Conservation (phyloP, 2,797 vertebrate species). For the Petrocephalus sullivani region DNA sequence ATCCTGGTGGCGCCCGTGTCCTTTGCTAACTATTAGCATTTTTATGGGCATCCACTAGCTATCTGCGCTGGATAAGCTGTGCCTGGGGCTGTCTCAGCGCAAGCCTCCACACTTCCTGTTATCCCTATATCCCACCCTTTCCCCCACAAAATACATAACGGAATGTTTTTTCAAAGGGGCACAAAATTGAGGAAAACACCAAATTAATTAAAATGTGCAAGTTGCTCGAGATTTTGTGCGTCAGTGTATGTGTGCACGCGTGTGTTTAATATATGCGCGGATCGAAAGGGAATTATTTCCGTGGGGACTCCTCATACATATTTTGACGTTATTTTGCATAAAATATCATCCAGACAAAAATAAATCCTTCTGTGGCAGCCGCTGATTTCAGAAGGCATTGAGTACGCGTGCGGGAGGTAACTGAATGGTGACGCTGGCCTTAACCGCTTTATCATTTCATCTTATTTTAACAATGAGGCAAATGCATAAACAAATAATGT, state of each 20-base stretch:
- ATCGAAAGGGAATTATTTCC: not conserved
- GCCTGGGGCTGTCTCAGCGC: constrained; percentile 9
- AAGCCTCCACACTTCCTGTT: not conserved
- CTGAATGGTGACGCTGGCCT: not conserved
- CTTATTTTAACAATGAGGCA: not conserved
- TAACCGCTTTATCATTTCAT: not conserved
- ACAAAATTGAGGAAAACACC: not conserved
- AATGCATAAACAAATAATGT: not conserved
- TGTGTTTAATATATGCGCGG: not conserved
- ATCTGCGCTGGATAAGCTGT: constrained; percentile 30
- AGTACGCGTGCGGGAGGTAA: not conserved
- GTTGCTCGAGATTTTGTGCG: not conserved
- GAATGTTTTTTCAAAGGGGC: not conserved
- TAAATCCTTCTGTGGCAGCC: not conserved
- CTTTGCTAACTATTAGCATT: constrained; percentile 37
- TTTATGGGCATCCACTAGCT: constrained; percentile 35
- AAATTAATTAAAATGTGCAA: not conserved
- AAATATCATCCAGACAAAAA: not conserved
- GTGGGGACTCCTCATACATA: not conserved
- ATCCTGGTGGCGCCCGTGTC: constrained; percentile 28
- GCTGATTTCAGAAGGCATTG: not conserved
- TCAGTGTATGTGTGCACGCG: not conserved
- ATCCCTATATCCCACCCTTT: not conserved
- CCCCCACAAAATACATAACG: not conserved
- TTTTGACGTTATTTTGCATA: not conserved